Evolutionary conservation across 2,797 vertebrate species (phyloP).

Genomic region (Tinamus major): DNA sequence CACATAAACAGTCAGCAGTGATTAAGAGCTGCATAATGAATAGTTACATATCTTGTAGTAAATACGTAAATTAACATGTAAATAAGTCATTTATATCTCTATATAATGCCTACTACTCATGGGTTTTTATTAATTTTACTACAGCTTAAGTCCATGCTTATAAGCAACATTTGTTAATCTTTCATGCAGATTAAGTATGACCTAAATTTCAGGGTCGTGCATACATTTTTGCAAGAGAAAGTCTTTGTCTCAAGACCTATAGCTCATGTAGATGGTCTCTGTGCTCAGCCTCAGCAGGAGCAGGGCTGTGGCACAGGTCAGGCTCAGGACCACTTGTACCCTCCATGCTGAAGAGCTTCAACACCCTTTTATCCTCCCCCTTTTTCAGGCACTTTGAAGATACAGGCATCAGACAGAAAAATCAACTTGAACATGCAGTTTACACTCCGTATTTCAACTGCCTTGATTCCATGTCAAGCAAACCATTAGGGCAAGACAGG

Average conservation of each 20-base stretch:
- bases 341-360: not conserved
- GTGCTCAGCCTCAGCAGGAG: not conserved
- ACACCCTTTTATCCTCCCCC: not conserved
- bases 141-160: not conserved
- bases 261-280: not conserved
- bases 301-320: not conserved
- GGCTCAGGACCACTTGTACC: not conserved
- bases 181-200: slow-evolving; percentile 4
- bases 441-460: not conserved
- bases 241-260: not conserved
- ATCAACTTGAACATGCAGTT: not conserved
- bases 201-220: not conserved
- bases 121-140: not conserved
- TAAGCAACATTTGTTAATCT: not conserved
- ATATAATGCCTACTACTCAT: not conserved
- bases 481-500: not conserved
- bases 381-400: not conserved
- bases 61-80: not conserved
- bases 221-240: not conserved
- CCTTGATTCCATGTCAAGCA: not conserved
- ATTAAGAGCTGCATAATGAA: not conserved
- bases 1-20: not conserved
- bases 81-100: not conserved
- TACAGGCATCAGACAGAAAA: rapidly evolving
- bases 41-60: rapidly evolving